Evolutionary conservation across 2,113 vertebrate genomes (phyloP).

Genomic region (Sorex araneus): DNA sequence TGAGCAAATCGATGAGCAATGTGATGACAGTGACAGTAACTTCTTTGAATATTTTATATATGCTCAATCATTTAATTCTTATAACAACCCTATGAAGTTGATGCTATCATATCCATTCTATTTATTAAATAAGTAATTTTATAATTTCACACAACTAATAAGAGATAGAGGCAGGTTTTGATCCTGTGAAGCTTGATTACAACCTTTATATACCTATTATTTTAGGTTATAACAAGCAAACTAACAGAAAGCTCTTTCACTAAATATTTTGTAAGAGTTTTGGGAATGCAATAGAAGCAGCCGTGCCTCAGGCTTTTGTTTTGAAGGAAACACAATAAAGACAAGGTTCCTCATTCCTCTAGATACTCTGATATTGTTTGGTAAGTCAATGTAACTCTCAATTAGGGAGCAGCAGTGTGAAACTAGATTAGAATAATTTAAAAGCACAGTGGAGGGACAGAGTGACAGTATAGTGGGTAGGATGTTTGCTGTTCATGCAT

Average conservation of each 20-base stretch:
- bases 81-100: too few relatives aligned
- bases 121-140: too few relatives aligned
- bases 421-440: background rate
- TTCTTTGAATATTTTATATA: too few relatives aligned
- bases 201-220: background rate
- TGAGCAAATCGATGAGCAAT: too few relatives aligned
- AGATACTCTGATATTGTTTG: background rate
- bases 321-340: background rate
- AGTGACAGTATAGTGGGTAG: too few relatives aligned
- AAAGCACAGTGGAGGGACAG: background rate
- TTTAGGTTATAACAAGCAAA: background rate
- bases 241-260: background rate
- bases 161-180: too few relatives aligned
- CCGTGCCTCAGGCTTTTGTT: background rate
- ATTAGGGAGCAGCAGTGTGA: background rate
- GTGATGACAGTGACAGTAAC: too few relatives aligned
- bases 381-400: background rate
- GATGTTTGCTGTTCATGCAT: too few relatives aligned
- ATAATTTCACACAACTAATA: too few relatives aligned
- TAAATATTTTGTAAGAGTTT: background rate
- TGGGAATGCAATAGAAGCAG: background rate
- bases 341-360: background rate
- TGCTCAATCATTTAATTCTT: too few relatives aligned
- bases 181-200: too few relatives aligned
- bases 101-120: too few relatives aligned